Percentiles rank a stretch among this genome's conserved stretches.
Evolutionary conservation across 2,113 vertebrate species (phyloP).

Genomic region (Gymnarchus niloticus): DNA sequence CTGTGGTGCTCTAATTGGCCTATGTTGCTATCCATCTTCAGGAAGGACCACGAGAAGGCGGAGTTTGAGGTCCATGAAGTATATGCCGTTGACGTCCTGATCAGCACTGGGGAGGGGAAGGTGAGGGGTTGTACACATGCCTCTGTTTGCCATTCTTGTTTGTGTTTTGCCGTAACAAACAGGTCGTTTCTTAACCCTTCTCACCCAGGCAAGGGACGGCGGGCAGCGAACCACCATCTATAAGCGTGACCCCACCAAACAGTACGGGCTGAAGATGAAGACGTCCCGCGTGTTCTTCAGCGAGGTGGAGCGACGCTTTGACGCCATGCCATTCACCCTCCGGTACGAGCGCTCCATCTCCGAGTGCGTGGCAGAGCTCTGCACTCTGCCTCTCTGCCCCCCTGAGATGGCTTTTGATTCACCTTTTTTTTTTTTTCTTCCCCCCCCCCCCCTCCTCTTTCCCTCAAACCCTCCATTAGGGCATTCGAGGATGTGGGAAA

Average conservation of each 20-base stretch:
- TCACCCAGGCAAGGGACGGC: slow-evolving; percentile 78
- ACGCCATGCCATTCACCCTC: slow-evolving; percentile 94
- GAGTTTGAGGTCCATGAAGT: slow-evolving; percentile 98
- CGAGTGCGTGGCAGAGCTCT: background rate
- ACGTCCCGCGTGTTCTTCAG: slow-evolving; percentile 95
- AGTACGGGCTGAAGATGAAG: slow-evolving; percentile 97
- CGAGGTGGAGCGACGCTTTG: slow-evolving; percentile 91
- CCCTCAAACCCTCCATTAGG: slow-evolving; percentile 50
- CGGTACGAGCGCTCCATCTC: slow-evolving; percentile 57
- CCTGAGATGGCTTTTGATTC: background rate
- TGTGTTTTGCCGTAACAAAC: background rate
- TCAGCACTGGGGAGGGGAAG: slow-evolving; percentile 97
- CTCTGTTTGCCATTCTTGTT: background rate
- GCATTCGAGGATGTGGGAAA: slow-evolving; percentile 95
- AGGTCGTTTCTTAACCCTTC: background rate
- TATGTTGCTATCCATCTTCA: slow-evolving; percentile 38
- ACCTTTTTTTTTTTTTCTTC: background rate
- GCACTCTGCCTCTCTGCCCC: background rate
- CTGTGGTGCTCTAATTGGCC: slow-evolving; percentile 14
- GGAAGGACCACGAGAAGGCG: slow-evolving; percentile 97
- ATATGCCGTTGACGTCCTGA: slow-evolving; percentile 90
- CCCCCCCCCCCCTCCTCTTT: background rate
- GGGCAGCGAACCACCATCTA: slow-evolving; percentile 95
- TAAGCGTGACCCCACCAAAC: slow-evolving; percentile 93
- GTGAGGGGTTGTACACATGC: slow-evolving; percentile 52